phyloP scores from a whole-genome alignment of 1,140 invertebrate genomes.

The Stenopsyche tienmushanensis region DNA sequence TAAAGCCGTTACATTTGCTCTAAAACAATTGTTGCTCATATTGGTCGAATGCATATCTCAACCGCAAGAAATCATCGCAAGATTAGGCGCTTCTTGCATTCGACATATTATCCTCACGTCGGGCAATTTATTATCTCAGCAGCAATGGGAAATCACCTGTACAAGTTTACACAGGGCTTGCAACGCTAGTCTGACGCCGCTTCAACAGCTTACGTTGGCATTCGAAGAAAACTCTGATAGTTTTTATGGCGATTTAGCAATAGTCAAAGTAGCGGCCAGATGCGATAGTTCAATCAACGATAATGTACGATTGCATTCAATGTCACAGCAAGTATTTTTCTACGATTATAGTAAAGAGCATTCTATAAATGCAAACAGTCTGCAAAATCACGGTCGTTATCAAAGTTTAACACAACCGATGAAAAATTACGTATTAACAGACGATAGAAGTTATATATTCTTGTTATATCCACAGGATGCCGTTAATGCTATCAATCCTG shows the following conservation, averaged over 20 bases:
- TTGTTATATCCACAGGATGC: slow-evolving; percentile 81
- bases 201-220: slow-evolving; percentile 82
- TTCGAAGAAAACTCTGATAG: slow-evolving; percentile 88
- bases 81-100: slow-evolving; percentile 90
- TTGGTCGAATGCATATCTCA: slow-evolving; percentile 89
- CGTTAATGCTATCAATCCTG: slow-evolving; percentile 70
- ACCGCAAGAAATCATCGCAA: slow-evolving; percentile 81
- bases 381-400: slow-evolving; percentile 43
- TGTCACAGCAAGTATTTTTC: slow-evolving; percentile 80
- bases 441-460: slow-evolving; percentile 86
- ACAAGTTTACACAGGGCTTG: slow-evolving; percentile 77
- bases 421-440: slow-evolving; percentile 56
- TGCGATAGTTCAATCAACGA: slow-evolving; percentile 81
- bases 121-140: slow-evolving; percentile 74
- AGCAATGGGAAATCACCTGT: slow-evolving; percentile 84
- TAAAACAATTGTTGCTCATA: slow-evolving; percentile 84
- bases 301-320: slow-evolving; percentile 76
- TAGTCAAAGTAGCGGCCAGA: slow-evolving; percentile 89
- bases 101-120: slow-evolving; percentile 83
- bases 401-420: slow-evolving; percentile 49
- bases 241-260: slow-evolving; percentile 89
- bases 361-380: slow-evolving; percentile 43
- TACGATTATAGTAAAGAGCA: slow-evolving; percentile 57
- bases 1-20: slow-evolving; percentile 70
- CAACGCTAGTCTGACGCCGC: slow-evolving; percentile 77